Evolutionary conservation across 1,140 invertebrate genomes (phyloP), one percentile per base, ranked within the genome.

Genomic region (Galendromus occidentalis): DNA sequence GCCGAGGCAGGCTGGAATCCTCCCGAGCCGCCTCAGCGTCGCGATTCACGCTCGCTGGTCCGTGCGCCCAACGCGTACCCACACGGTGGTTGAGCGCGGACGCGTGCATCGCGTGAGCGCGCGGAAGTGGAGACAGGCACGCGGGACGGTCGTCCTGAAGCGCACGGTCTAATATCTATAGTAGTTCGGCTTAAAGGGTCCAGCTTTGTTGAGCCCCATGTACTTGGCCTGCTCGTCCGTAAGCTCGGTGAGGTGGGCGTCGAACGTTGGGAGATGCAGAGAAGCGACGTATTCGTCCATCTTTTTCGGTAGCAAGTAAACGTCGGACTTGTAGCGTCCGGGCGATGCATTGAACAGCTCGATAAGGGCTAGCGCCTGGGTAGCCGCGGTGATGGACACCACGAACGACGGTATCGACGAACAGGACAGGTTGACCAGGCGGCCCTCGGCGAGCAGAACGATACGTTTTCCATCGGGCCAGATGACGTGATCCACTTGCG

Each of bases 221-320:
- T 97, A 98, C 76, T 94, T 95, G 65, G 91, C 91, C 78, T 98
- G 94, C 72, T 97, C 94, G 74, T 98, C 93, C 9, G 84, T 85
- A 45, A 97, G 79, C 77, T 97, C 92, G 0, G 93, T 97, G 67
- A 98, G 79, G 75, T 96, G 91, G 44, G 92, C 93, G 80, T 96
- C 92, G 75, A 98, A 97, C 22, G 89, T 91, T 22, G 91, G 87
- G 71, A 98, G 80, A 80, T 98, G 94, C 45, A 97, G 80, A 68
- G 86, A 90, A 7, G 91, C 91, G 9, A 97, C 93, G 77, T 96
- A 97, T 74, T 98, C 93, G 80, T 98, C 90, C 92, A 98, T 96
- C 79, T 96, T 97, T 80, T 97, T 97, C 63, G 93, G 93, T 70
- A 98, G 78, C 66, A 98, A 81, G 77, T 98, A 97, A 44, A 98